Conservation (phyloP, 35 echinoderm and acorn worm species). For the Apostichopus japonicus region DNA sequence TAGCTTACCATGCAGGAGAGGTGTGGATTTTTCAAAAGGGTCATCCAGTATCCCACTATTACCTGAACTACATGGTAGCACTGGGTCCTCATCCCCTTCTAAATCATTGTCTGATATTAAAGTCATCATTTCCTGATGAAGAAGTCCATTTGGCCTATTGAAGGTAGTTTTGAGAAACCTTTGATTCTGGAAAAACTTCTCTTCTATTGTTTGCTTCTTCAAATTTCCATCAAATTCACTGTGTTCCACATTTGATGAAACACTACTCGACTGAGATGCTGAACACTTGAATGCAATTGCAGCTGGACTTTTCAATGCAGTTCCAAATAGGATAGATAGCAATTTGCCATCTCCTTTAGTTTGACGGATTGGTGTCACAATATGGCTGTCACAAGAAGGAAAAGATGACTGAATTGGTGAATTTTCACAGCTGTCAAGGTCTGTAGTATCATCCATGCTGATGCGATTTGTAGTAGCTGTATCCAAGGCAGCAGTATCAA, state of each 20-base stretch:
- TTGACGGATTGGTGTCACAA: background rate
- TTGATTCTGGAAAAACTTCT: conserved; percentile 24
- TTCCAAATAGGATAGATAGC: conserved; percentile 39
- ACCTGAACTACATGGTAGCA: background rate
- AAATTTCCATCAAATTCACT: background rate
- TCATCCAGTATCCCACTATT: background rate
- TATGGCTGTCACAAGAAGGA: background rate
- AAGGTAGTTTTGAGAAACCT: conserved; percentile 10
- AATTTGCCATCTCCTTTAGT: background rate
- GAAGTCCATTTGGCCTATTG: background rate
- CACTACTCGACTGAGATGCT: background rate
- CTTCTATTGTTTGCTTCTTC: conserved; percentile 31
- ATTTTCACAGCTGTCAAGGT: background rate
- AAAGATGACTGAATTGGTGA: background rate
- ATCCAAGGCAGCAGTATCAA: background rate
- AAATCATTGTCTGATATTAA: background rate
- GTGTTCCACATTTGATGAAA: background rate
- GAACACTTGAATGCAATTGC: conserved; percentile 46
- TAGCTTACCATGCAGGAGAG: background rate
- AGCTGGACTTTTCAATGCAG: conserved; percentile 37
- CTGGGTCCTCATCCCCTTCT: background rate
- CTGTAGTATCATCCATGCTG: background rate
- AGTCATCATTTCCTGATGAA: background rate
- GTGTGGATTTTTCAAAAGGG: background rate
- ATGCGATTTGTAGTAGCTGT: background rate